These are phyloP conservation scores for Drosophila tsacasi DNA, from an alignment of 1,140 invertebrate species.

Conservation along the genomic window DNA sequence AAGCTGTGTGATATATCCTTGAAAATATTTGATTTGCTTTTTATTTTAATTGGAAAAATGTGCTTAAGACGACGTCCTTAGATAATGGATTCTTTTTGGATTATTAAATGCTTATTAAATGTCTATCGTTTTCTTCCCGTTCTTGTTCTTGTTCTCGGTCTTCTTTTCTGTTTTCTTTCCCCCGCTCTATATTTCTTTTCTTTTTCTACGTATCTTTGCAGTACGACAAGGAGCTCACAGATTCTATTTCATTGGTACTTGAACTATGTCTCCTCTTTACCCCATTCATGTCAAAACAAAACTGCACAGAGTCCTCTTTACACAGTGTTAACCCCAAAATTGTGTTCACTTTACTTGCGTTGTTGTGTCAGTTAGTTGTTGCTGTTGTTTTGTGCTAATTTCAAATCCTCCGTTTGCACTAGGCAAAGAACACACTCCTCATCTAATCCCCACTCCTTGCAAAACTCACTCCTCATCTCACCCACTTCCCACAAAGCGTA, in stretches of 20 bases:
- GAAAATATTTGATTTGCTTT: slow-evolving; percentile 21
- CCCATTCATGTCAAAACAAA: slow-evolving; percentile 25
- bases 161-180: slow-evolving; percentile 24
- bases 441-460: slow-evolving; percentile 1
- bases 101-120: slow-evolving; percentile 43
- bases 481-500: slow-evolving; percentile 32
- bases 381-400: slow-evolving; percentile 44
- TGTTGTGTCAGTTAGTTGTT: slow-evolving; percentile 24
- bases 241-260: slow-evolving; percentile 85
- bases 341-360: slow-evolving; percentile 31
- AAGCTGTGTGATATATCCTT: slow-evolving; percentile 7
- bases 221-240: slow-evolving; percentile 85
- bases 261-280: slow-evolving; percentile 42
- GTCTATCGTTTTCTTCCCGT: slow-evolving; percentile 47
- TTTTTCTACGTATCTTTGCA: slow-evolving; percentile 81
- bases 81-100: slow-evolving; percentile 14
- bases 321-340: slow-evolving; percentile 27
- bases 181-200: slow-evolving; percentile 59
- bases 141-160: slow-evolving; percentile 42
- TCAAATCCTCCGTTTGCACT: slow-evolving; percentile 27
- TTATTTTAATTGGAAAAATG: slow-evolving; percentile 14
- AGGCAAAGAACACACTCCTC: slow-evolving; percentile 7
- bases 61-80: slow-evolving; percentile 15
- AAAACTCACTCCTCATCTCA: slow-evolving; percentile 10
- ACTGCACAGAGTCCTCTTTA: slow-evolving; percentile 14